Base-by-base conservation (phyloP, 2,797 vertebrate species). In the Geotrypetes seraphini region DNA sequence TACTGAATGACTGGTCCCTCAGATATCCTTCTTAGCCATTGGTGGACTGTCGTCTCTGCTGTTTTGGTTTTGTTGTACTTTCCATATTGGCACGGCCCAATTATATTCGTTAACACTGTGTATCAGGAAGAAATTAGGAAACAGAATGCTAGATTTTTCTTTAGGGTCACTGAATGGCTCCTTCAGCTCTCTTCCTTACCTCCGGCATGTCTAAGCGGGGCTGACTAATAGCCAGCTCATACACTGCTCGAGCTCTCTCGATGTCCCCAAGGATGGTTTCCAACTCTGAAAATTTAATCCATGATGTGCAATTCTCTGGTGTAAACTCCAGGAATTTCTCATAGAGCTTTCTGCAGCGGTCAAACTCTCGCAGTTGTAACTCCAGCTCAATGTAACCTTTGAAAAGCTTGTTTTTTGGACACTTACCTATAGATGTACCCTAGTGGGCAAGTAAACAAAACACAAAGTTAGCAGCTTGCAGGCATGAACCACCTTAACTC, bases 371-470 rank as follows among this genome's bases (percentile, higher is more conserved):
- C 35, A 99, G 61, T 47, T 99, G 96, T 16, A 99, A 63, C 60
- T 99, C 96, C 65, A 98, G 50, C 54, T 97, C 93, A 31, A 99
- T 96, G 55, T 98, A 99, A 23, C 91, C 92, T 64, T 98, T 98
- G 36, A 99, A 92, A 18, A 99, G 73, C n/a, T 97, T 99, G 83
- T 91, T 91, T 64, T 99, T 99, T 0, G 96, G 92, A 43, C 90
- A 92, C 66, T 95, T 97, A 3, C 96, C 95, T 25, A 99, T 95
- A 3, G 84, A 89, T 0, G 81, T 77, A 9, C 93, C 93, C 95
- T 98, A 60, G 12, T 4, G 8, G 36, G 25, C 33, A 53, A 39
- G 30, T 4, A 39, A 7, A 46, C 12, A 15, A 6, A 21, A 12
- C 28, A 34, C n/a, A n/a, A n/a, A n/a, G n/a, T n/a, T n/a, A n/a